Percentiles rank a stretch among this genome's conserved stretches.
phyloP scores from a whole-genome alignment of 2,113 vertebrate species.

The Muntiacus reevesi region DNA sequence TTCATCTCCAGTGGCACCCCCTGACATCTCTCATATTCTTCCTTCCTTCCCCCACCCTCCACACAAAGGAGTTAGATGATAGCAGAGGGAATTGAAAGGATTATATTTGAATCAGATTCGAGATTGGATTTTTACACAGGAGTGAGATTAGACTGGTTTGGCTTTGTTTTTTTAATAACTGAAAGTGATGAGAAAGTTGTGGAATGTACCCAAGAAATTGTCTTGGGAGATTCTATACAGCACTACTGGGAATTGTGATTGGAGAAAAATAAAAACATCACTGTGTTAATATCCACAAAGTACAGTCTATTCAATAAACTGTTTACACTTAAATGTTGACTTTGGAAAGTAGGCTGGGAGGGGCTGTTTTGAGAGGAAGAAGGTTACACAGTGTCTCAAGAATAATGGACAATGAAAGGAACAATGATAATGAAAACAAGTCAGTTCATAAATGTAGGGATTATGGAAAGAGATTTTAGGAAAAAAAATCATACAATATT shows the following conservation, averaged over 20 bases:
- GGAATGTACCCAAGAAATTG: conserved; percentile 1
- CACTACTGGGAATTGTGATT: background rate
- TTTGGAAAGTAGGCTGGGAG: background rate
- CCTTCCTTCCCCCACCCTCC: background rate
- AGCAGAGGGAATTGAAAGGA: background rate
- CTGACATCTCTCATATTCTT: background rate
- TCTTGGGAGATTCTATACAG: background rate
- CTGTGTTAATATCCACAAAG: background rate
- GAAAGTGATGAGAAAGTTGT: conserved; percentile 29
- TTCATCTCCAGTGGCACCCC: background rate
- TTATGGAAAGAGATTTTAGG: background rate
- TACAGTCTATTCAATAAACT: background rate
- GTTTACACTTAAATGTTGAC: background rate
- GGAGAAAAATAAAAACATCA: conserved; percentile 26
- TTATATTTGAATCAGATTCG: background rate
- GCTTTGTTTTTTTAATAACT: conserved; percentile 28
- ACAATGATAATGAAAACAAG: background rate
- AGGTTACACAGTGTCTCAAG: background rate
- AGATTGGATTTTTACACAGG: background rate
- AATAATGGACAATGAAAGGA: background rate
- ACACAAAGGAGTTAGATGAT: background rate
- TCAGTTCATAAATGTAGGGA: background rate
- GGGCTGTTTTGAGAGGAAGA: background rate
- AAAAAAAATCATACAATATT: background rate
- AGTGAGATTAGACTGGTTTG: background rate